Evolutionary conservation across 2,113 vertebrate species (phyloP), one percentile per base, ranked within the genome.

Genomic region (Chitala chitala): DNA sequence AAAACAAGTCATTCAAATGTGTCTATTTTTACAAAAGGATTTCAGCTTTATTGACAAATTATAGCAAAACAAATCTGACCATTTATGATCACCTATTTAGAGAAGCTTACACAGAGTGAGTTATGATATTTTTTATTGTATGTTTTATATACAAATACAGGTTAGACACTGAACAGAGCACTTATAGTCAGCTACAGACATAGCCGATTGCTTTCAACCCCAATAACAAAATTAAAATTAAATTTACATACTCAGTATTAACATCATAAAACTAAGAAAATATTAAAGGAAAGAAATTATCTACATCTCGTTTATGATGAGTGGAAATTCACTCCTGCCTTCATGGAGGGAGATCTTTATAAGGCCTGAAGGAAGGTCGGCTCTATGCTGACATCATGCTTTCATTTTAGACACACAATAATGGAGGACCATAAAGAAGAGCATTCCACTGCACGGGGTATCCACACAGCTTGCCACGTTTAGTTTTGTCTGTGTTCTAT

Each of bases 141-240:
- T 85, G 86, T 86, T 89, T 89, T 94, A 94, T 94, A 86, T 96
- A 98, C 95, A 98, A 95, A 96, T 95, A 98, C 96, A 98, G 90
- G 87, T 94, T 95, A 95, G 93, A 98, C 94, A 98, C 93, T 94
- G 90, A 94, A 96, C 94, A 97, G 92, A 93, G 92, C 93, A 91
- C 86, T 80, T 80, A 81, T 79, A 94, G 92, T 89, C 94, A 95
- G 95, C 93, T 90, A 94, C 92, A 94, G 92, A 95, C 92, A 95
- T 93, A 93, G 91, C 91, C 88, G 83, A 88, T 90, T 92, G 82
- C 90, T 93, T 91, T 91, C 89, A 90, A 92, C 84, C 86, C 91
- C 92, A 92, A 90, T 90, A 92, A 91, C 89, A 92, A 92, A 93
- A 94, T 93, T 93, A 90, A 93, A 93, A 91, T 90, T 89, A 92